Base-by-base conservation (phyloP, 2,888 invertebrate genomes). In the Leptura quadrifasciata region DNA sequence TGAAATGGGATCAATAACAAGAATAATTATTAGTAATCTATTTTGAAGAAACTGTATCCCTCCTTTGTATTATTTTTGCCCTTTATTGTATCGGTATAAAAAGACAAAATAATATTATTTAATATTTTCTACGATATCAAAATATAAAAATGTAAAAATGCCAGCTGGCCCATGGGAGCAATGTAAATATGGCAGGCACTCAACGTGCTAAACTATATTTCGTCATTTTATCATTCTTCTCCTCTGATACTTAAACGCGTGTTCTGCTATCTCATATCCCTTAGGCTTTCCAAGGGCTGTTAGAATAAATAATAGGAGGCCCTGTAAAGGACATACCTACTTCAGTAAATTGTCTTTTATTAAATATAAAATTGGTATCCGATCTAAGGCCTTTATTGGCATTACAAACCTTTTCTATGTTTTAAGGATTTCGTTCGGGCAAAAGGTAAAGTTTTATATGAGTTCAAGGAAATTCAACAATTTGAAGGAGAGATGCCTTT, bases 141-240 rank as follows among this genome's bases (percentile, higher is more conserved):
- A 31, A 31, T 31, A 31, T 5, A 31, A 8, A 12, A 39, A 39
- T 39, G 39, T 39, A 39, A 39, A 39, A 39, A 39, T 39, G 39
- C 39, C 15, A 39, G 39, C 39, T 15, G 15, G 39, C 39, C 15
- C 39, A 12, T 10, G 39, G 39, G 39, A 39, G 15, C 39, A 39
- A 39, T 39, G 39, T 39, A 39, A 39, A 39, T 39, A 39, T 39
- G 39, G 39, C 39, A 39, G 39, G 39, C 39, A 39, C 39, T 39
- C 39, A 15, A 39, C 39, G 39, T 39, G 39, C 2, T 39, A 39
- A 39, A 39, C 39, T 39, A 39, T 39, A 39, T 39, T 39, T 39
- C 15, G 39, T 15, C 39, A 15, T 39, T 39, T 39, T 39, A 39
- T 39, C 39, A 39, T 39, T 39, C 39, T 39, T 39, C 39, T 39